A percentile compares a stretch with the other conserved stretches of the same genome.
phyloP scores from a whole-genome alignment of 2,113 vertebrate species.

The Pluvialis apricaria region DNA sequence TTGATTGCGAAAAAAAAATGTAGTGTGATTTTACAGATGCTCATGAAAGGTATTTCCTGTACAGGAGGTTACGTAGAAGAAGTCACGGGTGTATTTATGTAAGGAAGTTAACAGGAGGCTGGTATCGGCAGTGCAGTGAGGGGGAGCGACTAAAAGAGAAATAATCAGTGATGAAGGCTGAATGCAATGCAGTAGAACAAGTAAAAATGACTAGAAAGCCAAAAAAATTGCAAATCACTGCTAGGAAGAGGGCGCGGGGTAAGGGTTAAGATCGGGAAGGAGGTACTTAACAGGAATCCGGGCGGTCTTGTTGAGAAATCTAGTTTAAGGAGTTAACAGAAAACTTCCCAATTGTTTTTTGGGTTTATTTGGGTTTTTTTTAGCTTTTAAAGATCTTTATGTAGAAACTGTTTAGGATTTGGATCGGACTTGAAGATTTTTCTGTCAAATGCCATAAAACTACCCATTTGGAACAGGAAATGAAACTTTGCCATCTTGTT shows the following conservation, averaged over 20 bases:
- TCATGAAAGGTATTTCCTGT: neutral
- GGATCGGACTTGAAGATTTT: neutral
- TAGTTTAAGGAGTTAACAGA: neutral
- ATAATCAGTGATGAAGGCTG: neutral
- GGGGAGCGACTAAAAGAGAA: neutral
- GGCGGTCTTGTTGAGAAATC: neutral
- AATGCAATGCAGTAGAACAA: too few relatives aligned
- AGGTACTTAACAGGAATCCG: neutral
- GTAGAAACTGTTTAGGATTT: neutral
- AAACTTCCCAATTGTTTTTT: neutral
- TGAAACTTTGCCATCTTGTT: neutral
- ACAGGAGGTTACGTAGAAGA: neutral
- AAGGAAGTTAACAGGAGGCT: neutral
- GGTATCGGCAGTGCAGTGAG: neutral
- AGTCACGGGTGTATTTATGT: neutral
- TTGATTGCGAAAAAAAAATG: neutral
- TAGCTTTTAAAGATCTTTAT: neutral
- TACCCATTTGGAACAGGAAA: neutral
- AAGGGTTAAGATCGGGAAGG: neutral
- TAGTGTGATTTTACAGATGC: neutral
- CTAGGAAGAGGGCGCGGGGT: neutral
- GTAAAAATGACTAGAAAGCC: neutral
- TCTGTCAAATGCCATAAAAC: neutral
- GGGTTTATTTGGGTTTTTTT: neutral
- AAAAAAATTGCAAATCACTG: neutral